Evolutionary conservation across 2,113 vertebrate species (phyloP).

Genomic region (Microtus pennsylvanicus): DNA sequence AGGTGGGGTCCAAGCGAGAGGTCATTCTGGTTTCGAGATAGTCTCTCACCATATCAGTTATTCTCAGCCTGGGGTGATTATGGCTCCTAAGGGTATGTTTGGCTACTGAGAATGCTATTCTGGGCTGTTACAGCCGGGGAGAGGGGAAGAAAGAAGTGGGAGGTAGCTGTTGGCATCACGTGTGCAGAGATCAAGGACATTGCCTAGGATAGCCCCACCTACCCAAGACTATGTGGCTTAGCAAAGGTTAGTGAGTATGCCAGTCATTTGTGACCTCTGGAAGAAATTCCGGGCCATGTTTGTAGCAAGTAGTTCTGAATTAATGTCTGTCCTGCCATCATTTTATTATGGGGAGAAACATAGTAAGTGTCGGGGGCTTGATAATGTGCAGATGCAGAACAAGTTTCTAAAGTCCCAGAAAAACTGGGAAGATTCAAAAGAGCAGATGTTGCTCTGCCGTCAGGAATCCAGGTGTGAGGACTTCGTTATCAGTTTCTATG

Average conservation of each 20-base stretch:
- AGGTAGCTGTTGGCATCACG: background rate
- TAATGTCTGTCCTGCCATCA: background rate
- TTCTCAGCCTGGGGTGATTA: background rate
- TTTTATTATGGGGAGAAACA: background rate
- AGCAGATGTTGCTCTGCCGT: background rate
- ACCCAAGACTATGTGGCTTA: background rate
- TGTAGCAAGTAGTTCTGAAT: constrained; percentile 14
- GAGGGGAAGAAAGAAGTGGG: rapidly evolving
- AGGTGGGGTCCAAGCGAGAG: background rate
- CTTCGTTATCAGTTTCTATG: background rate
- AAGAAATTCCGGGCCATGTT: background rate
- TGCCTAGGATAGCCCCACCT: background rate
- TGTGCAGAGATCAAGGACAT: background rate
- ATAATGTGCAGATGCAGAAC: background rate
- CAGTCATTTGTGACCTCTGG: background rate
- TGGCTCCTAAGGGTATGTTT: background rate
- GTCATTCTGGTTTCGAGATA: background rate
- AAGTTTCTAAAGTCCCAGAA: background rate
- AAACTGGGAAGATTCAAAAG: background rate
- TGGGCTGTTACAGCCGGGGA: background rate
- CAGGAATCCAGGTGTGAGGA: background rate
- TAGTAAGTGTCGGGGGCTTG: background rate
- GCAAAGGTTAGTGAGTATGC: background rate
- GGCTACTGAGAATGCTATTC: background rate
- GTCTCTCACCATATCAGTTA: background rate